A percentile compares a stretch with the other conserved stretches of the same genome.
Conservation (phyloP, 2,797 vertebrate species). For the Rhynchotus rufescens region DNA sequence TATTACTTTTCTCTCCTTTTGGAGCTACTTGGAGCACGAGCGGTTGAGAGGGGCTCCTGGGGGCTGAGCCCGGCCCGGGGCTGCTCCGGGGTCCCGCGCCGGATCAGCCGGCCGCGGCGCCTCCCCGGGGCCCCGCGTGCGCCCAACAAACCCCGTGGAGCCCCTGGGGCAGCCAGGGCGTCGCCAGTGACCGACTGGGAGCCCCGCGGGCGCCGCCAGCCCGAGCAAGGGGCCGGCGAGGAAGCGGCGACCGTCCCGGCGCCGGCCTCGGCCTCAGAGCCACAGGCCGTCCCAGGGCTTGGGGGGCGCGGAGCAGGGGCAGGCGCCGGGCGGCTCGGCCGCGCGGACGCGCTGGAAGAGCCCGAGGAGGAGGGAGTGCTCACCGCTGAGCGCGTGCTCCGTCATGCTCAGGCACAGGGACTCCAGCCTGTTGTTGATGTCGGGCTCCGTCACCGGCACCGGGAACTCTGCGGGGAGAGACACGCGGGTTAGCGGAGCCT, state of each 20-base stretch:
- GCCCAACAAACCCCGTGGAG: too few species aligned
- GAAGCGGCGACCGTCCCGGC: too few species aligned
- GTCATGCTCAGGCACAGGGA: constrained; percentile 99
- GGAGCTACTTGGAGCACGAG: constrained; percentile 68
- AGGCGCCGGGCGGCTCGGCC: background rate
- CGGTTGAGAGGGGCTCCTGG: constrained; percentile 23
- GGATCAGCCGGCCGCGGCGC: too few species aligned
- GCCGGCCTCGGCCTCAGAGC: constrained; percentile 6
- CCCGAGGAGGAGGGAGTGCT: constrained; percentile 53
- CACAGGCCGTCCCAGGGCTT: constrained; percentile 64
- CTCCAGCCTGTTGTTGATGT: constrained; percentile 99
- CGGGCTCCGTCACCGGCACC: constrained; percentile 93
- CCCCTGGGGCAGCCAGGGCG: too few species aligned
- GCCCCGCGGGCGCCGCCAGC: too few species aligned
- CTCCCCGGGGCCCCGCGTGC: too few species aligned
- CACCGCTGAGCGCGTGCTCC: constrained; percentile 96
- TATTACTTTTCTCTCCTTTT: background rate
- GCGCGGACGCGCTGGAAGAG: constrained; percentile 45
- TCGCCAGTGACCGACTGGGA: too few species aligned
- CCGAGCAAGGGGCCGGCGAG: too few species aligned
- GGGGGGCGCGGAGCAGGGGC: constrained; percentile 24
- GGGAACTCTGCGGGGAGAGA: constrained; percentile 87
- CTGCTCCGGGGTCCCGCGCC: too few species aligned
- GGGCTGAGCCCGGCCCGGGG: background rate
- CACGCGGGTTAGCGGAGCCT: background rate